Evolutionary conservation across 2,797 vertebrate species (phyloP), one percentile per base, ranked within the genome.

Genomic region (Pampus argenteus): DNA sequence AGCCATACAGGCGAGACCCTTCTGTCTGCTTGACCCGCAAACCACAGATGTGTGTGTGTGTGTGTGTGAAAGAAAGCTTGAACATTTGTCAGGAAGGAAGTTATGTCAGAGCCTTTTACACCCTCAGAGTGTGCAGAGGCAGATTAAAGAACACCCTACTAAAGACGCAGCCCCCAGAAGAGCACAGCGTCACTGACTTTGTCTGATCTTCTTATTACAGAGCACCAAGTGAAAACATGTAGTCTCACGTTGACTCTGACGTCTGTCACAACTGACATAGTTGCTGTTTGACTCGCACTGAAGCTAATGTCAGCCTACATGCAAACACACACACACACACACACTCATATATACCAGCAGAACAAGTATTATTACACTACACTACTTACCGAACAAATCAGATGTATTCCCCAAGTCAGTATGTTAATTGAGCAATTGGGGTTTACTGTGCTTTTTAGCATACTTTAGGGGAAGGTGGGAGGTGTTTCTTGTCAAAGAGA

Each of bases 41-140:
- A 74, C 79, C 80, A 26, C 76, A 74, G 6, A 20, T 0, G 0
- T n/a, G n/a, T n/a, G n/a, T n/a, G n/a, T n/a, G n/a, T n/a, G n/a
- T n/a, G n/a, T n/a, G n/a, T n/a, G n/a, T n/a, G n/a, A n/a, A n/a
- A n/a, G n/a, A n/a, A n/a, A n/a, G n/a, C n/a, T n/a, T n/a, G n/a
- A n/a, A n/a, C n/a, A n/a, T n/a, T n/a, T n/a, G 4, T 66, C 76
- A 85, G 85, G 87, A 83, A 92, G 91, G 90, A 91, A 85, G 74
- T 90, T 79, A 83, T 7, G 74, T 75, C 65, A 79, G 1, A 54
- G 17, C 6, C 0, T n/a, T 3, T 0, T 1, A 62, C 45, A 0
- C 17, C 31, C 28, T 18, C 26, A n/a, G n/a, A n/a, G 15, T 3
- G 2, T 58, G 60, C 4, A 29, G 56, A 64, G n/a, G 76, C n/a